These are phyloP conservation scores for Mycteria americana DNA, from an alignment of 2,797 vertebrate genomes.

Conservation along the genomic window DNA sequence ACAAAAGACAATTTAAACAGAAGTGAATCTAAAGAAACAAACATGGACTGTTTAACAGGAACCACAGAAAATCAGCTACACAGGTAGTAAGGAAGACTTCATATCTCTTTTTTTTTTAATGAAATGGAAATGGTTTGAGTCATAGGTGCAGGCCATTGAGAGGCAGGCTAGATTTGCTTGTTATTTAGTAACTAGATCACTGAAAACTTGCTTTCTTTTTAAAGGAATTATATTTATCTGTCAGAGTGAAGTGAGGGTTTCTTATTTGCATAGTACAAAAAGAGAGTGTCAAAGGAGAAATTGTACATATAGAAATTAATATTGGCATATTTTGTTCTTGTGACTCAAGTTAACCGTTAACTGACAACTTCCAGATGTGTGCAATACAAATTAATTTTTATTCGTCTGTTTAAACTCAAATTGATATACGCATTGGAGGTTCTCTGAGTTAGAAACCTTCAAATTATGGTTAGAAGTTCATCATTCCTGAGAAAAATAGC, in stretches of 20 bases:
- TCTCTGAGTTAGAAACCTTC: background rate
- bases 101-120: background rate
- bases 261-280: background rate
- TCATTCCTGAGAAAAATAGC: background rate
- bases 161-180: background rate
- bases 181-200: background rate
- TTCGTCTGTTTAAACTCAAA: background rate
- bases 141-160: background rate
- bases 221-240: background rate
- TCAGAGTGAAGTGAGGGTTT: background rate
- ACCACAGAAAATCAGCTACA: background rate
- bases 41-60: background rate
- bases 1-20: slow-evolving; percentile 69
- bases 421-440: background rate
- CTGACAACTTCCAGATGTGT: background rate
- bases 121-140: background rate
- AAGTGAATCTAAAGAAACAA: slow-evolving; percentile 6
- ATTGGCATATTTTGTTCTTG: background rate
- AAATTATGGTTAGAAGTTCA: background rate
- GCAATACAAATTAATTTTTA: background rate
- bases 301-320: background rate
- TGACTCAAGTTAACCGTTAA: background rate
- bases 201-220: background rate
- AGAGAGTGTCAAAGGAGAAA: background rate
- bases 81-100: background rate